phyloP scores from a whole-genome alignment of 2,888 invertebrate species.

The Dolomedes plantarius region DNA sequence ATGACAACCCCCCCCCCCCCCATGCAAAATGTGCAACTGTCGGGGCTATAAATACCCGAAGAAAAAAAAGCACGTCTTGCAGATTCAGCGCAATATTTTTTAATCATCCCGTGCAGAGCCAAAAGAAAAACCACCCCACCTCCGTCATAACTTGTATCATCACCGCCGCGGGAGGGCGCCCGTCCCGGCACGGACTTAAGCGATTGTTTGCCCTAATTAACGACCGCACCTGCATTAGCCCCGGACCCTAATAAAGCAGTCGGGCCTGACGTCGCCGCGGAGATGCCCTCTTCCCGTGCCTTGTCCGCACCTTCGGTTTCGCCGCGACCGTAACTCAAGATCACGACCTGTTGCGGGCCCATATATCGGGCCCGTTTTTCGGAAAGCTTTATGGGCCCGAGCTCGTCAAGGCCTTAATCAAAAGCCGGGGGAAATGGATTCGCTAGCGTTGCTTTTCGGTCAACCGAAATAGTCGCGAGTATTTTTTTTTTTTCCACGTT shows the following conservation, averaged over 20 bases:
- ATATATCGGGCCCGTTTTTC: background rate
- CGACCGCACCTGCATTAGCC: slow-evolving; percentile 35
- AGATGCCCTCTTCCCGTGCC: background rate
- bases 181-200: slow-evolving; percentile 13
- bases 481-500: too few relatives aligned
- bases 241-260: slow-evolving; percentile 56
- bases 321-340: slow-evolving; percentile 38
- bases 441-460: too few relatives aligned
- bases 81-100: too few relatives aligned
- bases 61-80: too few relatives aligned
- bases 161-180: background rate
- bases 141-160: background rate
- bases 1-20: too few relatives aligned
- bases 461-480: too few relatives aligned
- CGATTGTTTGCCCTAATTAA: slow-evolving; percentile 62
- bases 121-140: background rate
- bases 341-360: slow-evolving; percentile 29
- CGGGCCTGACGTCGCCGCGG: slow-evolving; percentile 18
- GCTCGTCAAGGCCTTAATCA: slow-evolving; percentile 27
- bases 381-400: slow-evolving; percentile 51
- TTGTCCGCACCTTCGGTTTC: slow-evolving; percentile 40
- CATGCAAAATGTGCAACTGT: too few relatives aligned
- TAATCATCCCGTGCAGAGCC: background rate
- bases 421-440: too few relatives aligned
- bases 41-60: too few relatives aligned